A percentile compares a stretch with the other conserved stretches of the same genome.
phyloP scores from a whole-genome alignment of 2,113 vertebrate species.

The Bucco capensis region DNA sequence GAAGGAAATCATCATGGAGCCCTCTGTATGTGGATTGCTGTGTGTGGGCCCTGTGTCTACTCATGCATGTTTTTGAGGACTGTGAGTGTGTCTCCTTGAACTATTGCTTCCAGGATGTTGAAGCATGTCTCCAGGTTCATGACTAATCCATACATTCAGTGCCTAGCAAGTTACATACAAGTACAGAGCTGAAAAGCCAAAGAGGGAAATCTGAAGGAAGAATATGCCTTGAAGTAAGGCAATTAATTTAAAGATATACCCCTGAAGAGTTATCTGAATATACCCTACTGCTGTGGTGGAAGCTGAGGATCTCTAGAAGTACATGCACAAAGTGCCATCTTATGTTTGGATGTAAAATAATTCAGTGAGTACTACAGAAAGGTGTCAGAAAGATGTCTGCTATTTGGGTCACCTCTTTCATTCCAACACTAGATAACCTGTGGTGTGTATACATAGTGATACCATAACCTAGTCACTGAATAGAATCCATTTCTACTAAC shows the following conservation, averaged over 20 bases:
- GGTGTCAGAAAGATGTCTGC: background rate
- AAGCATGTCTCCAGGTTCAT: background rate
- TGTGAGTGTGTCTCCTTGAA: background rate
- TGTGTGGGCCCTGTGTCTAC: background rate
- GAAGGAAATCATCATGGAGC: background rate
- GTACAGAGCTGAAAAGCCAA: background rate
- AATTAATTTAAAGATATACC: background rate
- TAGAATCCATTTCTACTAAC: background rate
- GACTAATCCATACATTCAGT: background rate
- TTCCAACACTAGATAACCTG: rapidly evolving
- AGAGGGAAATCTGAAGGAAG: background rate
- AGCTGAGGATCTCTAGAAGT: background rate
- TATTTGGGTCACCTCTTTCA: background rate
- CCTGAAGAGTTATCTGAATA: background rate
- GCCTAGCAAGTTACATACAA: background rate
- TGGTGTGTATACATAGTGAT: background rate
- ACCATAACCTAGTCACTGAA: background rate
- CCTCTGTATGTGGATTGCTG: background rate
- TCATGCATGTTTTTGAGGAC: background rate
- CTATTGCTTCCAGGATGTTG: background rate
- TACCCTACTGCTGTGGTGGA: background rate
- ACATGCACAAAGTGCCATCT: background rate
- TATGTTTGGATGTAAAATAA: background rate
- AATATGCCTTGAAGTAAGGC: background rate
- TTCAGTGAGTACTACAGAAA: background rate